Base-by-base conservation (phyloP, 2,797 vertebrate genomes). In the Setipinna tenuifilis region DNA sequence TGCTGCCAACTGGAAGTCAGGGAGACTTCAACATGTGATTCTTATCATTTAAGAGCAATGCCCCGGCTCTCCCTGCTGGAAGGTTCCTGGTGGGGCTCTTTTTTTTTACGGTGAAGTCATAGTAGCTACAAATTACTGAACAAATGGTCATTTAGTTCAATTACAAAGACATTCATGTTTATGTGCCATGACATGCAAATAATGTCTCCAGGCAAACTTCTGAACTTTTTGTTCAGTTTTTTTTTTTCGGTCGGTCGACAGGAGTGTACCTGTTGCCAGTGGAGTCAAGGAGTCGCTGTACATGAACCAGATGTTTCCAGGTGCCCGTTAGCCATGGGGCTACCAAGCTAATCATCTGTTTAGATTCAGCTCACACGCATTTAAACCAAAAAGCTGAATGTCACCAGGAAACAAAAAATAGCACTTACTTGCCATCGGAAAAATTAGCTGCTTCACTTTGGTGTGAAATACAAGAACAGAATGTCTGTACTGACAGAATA, bases 11-110 rank as follows among this genome's bases (percentile, higher is more conserved):
- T 94, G 92, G 92, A 94, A 94, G 91, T 95, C 94, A 94, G 93
- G 94, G 93, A 94, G 94, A 94, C 71, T 78, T 94, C 94, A 95
- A 93, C 93, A 93, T 95, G 91, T 93, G 93, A 95, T 94, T 92
- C 92, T 94, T 94, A 95, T 95, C 94, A 94, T 93, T 93, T 94
- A 92, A 93, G 91, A 92, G 92, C 90, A 89, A 91, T 90, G 91
- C 91, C 91, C 89, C 90, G 90, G 89, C 90, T 92, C 92, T 89
- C 89, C 86, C 89, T 92, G 88, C 87, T 91, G 88, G 94, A 91
- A 87, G 88, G 92, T 94, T 93, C 93, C 91, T 93, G 89, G 91
- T 91, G 86, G 87, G 50, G 46, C 4, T 48, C 10, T 54, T 68
- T 91, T 92, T 91, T 93, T 92, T 92, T 92, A 92, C 92, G 91